Evolutionary conservation across 1,140 invertebrate genomes (phyloP).

Genomic region (Triops longicaudatus): DNA sequence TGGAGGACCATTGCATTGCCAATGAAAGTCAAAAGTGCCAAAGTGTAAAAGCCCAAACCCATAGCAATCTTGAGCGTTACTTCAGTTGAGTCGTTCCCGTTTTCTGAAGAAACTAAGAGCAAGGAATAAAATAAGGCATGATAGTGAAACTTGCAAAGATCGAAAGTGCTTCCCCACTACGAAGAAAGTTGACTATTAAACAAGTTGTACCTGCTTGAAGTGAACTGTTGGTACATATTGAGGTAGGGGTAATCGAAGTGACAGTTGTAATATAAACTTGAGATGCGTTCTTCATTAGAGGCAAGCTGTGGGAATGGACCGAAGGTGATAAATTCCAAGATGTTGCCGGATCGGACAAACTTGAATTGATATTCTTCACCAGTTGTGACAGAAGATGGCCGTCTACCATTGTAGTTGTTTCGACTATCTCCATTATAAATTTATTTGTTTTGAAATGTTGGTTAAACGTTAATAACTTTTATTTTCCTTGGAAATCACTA

Average conservation of each 20-base stretch:
- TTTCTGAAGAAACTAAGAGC: not conserved
- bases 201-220: not conserved
- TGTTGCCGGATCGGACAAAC: not conserved
- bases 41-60: conserved; percentile 38
- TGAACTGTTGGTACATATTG: not conserved
- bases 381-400: not conserved
- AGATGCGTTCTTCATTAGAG: not conserved
- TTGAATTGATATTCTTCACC: not conserved
- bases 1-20: conserved; percentile 44
- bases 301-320: not conserved
- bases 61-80: conserved; percentile 31
- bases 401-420: not conserved
- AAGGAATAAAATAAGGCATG: not conserved
- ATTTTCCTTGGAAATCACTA: too few relatives aligned
- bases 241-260: not conserved
- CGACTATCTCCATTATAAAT: not conserved
- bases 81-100: not conserved
- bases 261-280: not conserved
- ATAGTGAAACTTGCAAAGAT: not conserved
- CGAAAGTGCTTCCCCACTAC: not conserved
- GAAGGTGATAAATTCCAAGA: not conserved
- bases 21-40: conserved; percentile 40
- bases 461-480: too few relatives aligned
- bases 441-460: too few relatives aligned
- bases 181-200: not conserved